Evolutionary conservation across 2,888 invertebrate species (phyloP), one percentile per base, ranked within the genome.

Genomic region (Caenorhabditis angaria): DNA sequence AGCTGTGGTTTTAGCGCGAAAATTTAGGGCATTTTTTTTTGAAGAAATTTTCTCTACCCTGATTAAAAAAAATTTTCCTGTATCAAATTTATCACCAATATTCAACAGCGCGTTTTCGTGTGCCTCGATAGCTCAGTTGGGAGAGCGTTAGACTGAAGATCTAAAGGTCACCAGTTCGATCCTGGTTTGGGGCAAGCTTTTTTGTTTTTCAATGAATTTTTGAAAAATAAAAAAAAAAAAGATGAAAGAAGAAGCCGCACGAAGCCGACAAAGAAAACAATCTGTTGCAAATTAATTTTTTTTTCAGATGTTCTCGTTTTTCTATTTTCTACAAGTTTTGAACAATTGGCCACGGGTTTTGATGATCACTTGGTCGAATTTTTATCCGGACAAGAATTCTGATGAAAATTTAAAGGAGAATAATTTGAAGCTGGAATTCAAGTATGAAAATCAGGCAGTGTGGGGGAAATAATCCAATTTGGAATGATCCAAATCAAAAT

Each of bases 91-190:
- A 5, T 41, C 41, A 2, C 5, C 18, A 18, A 5, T 2, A 41
- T 41, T 41, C 18, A 3, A 18, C 10, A 41, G 3, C 18, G 41
- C 6, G 3, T 14, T 41, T 14, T 14, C 5, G 18, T 12, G 14
- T 35, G 74, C 74, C 74, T 75, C 67, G 67, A 78, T 78, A 78
- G 78, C 78, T 78, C 78, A 78, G 82, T 82, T 82, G 81, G 81
- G 81, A 82, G 81, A 82, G 81, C 82, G 81, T 82, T 82, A 80
- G 80, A 82, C 82, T 82, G 82, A 82, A 82, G 82, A 82, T 82
- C 81, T 81, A 79, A 81, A 82, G 77, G 82, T 81, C 80, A 73
- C 80, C 80, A 77, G 80, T 81, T 82, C 82, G 77, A 82, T 80
- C 80, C 82, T 76, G 78, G 78, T 76, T 76, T 62, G 63, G 78